Evolutionary conservation across 2,113 vertebrate species (phyloP).

Genomic region (Garra rufa): DNA sequence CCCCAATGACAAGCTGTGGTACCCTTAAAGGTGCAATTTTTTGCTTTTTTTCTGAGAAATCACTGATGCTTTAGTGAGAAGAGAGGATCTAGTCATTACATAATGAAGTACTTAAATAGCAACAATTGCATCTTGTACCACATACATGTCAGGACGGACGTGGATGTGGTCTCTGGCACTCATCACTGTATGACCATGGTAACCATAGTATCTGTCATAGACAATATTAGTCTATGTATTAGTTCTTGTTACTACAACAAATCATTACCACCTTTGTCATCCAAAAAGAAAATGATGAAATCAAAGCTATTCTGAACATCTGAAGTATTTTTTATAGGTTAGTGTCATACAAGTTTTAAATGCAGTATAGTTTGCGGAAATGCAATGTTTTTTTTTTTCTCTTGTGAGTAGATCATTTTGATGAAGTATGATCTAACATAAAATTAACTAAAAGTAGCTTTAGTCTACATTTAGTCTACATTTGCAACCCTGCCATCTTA

Average conservation of each 20-base stretch:
- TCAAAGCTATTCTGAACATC: neutral
- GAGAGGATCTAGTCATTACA: neutral
- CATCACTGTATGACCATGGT: neutral
- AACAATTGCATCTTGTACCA: neutral
- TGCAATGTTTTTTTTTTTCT: neutral
- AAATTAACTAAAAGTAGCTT: neutral
- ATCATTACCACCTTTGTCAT: neutral
- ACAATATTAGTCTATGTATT: neutral
- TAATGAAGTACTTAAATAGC: neutral
- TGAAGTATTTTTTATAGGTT: neutral
- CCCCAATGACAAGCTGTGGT: neutral
- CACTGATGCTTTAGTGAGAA: neutral
- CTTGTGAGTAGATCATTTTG: neutral
- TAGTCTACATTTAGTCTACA: neutral
- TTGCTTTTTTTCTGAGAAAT: neutral
- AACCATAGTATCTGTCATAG: neutral
- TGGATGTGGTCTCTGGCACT: constrained; percentile 9
- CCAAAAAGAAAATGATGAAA: neutral
- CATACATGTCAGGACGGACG: neutral
- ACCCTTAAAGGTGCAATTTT: neutral
- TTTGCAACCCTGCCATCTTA: neutral
- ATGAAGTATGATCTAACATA: neutral
- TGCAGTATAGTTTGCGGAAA: no score
- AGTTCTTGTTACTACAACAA: constrained; percentile 13
- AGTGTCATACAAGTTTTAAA: neutral